Evolutionary conservation across 2,888 invertebrate genomes (phyloP).

Genomic region (Apomyelois bistriatella): DNA sequence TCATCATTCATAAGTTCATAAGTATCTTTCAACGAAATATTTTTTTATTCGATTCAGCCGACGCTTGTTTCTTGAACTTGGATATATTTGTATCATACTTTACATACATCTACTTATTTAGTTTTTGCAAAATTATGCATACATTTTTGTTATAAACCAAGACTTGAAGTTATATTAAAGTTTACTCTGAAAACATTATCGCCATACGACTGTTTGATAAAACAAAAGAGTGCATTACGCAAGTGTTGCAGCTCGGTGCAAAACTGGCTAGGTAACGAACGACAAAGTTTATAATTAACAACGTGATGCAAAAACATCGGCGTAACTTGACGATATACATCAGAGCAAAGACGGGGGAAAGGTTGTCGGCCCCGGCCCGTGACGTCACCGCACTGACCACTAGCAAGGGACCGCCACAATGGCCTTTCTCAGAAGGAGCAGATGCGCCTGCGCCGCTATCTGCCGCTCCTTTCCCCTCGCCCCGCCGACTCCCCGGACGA

Average conservation of each 20-base stretch:
- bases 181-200: conserved; percentile 6
- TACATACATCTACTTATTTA: background rate
- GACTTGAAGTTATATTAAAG: background rate
- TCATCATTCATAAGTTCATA: too few species aligned
- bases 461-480: conserved; percentile 47
- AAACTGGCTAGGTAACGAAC: conserved; percentile 18
- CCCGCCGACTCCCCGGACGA: conserved; percentile 41
- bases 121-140: background rate
- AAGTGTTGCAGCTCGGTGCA: conserved; percentile 14
- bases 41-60: too few species aligned
- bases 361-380: conserved; percentile 76
- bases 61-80: too few species aligned
- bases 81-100: background rate
- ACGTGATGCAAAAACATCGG: conserved; percentile 27
- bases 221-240: conserved; percentile 8
- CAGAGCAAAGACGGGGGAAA: conserved; percentile 43
- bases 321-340: conserved; percentile 19
- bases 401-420: conserved; percentile 71
- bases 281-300: conserved; percentile 27
- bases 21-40: too few species aligned
- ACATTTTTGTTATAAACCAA: background rate
- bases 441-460: conserved; percentile 70
- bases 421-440: conserved; percentile 77
- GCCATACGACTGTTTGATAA: conserved; percentile 7
- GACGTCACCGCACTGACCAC: conserved; percentile 77